Base-by-base conservation (phyloP, 53 echinoderm and acorn worm genomes). In the Echinometra lucunter region DNA sequence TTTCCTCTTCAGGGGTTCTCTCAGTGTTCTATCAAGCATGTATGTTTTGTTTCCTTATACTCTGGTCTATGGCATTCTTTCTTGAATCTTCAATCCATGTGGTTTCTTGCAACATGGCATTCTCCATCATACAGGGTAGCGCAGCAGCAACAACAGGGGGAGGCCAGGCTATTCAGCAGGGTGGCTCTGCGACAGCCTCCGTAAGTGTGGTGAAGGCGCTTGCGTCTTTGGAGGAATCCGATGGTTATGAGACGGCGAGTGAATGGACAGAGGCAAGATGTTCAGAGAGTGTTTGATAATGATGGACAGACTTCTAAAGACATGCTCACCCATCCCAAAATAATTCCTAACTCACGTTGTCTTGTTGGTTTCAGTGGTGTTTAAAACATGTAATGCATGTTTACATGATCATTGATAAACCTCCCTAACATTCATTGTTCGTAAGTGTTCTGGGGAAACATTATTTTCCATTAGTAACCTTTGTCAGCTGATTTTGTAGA, bases 241-340 rank as follows among this genome's bases (percentile, higher is more conserved):
- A 92, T 92, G 92, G 78, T 75, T 92, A 92, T 92, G 74, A 72
- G 92, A 92, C 92, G 35, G 92, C 92, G 92, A 92, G 80, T 92
- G 92, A 92, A 45, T 45, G 53, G 53, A 56, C 92, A 92, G 92
- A 92, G 92, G 92, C 92, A 92, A 92, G 92, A 92, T 91, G 91
- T 25, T 91, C 45, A 69, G 85, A 47, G 44, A 81, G 44, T 53
- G 34, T 42, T 53, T n/a, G n/a, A n/a, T n/a, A 28, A 88, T 30
- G 19, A 88, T 53, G 28, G 57, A 88, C 88, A 88, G 88, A 88
- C 88, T 88, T n/a, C n/a, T 8, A 27, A 53, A 56, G 11, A 53
- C 6, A 88, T 56, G 35, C 32, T 56, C 25, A 60, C 38, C 37
- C 23, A 58, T 37, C 25, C 23, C 58, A 60, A 90, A n/a, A 60